Percentiles rank a stretch among this genome's conserved stretches.
These are phyloP conservation scores for Schizopygopsis malacanthus DNA, from an alignment of 2,797 vertebrate species.

Conservation along the genomic window DNA sequence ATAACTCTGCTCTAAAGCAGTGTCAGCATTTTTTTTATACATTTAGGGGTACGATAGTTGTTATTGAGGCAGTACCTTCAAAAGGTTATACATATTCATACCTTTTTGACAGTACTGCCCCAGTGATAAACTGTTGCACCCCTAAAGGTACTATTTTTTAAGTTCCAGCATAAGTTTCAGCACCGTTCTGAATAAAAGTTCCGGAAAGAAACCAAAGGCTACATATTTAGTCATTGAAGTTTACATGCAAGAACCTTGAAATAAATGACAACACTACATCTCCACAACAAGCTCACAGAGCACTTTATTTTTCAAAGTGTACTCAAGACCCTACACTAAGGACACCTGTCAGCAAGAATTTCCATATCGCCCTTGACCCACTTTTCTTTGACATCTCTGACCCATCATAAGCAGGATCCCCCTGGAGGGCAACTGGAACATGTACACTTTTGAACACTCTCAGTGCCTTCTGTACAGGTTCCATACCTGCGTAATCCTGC, in stretches of 20 bases:
- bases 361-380: background rate
- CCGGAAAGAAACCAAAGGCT: background rate
- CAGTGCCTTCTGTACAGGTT: slow-evolving; percentile 9
- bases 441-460: slow-evolving; percentile 29
- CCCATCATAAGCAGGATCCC: slow-evolving; percentile 20
- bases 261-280: background rate
- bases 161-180: background rate
- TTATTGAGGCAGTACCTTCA: background rate
- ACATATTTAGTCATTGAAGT: background rate
- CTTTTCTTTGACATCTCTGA: slow-evolving; percentile 27
- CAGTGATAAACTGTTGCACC: background rate
- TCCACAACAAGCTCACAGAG: background rate
- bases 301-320: slow-evolving; percentile 17
- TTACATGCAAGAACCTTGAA: background rate
- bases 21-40: background rate
- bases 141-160: no score
- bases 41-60: background rate
- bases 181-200: background rate
- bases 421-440: slow-evolving; percentile 27
- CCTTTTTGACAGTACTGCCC: background rate
- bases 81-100: background rate
- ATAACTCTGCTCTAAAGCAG: background rate
- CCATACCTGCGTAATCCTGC: slow-evolving; percentile 1
- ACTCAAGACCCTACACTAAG: slow-evolving; percentile 14
- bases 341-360: slow-evolving; percentile 8